Conservation (phyloP, 1,140 invertebrate species). For the Nixonia krombeini region DNA sequence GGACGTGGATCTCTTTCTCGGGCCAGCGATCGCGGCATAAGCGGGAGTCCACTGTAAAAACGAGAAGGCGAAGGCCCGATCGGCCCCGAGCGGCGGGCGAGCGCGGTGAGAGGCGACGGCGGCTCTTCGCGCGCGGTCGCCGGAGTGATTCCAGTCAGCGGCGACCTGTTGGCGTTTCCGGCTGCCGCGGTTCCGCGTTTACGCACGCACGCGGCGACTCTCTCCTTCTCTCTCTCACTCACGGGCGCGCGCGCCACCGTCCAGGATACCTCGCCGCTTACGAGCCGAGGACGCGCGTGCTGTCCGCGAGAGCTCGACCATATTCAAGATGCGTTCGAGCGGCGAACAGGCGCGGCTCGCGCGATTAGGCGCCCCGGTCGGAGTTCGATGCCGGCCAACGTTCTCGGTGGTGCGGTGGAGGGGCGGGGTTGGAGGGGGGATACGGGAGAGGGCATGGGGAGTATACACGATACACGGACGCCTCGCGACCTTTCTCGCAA, state of each 20-base stretch:
- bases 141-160: constrained; percentile 57
- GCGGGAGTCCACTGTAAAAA: too few relatives aligned
- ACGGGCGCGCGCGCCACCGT: constrained; percentile 12
- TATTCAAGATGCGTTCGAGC: too few relatives aligned
- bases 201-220: constrained; percentile 40
- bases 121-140: constrained; percentile 39
- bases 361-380: too few relatives aligned
- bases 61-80: too few relatives aligned
- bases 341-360: too few relatives aligned
- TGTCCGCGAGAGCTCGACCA: too few relatives aligned
- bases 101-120: constrained; percentile 39
- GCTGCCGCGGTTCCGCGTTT: constrained; percentile 63
- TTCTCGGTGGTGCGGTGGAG: constrained; percentile 20
- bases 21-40: too few relatives aligned
- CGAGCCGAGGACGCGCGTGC: constrained; percentile 2
- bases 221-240: constrained; percentile 2
- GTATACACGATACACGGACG: constrained; percentile 1
- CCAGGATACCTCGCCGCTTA: constrained; percentile 10
- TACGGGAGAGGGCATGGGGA: constrained; percentile 12
- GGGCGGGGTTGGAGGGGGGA: constrained; percentile 21
- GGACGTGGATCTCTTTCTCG: too few relatives aligned
- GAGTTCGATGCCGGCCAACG: too few relatives aligned
- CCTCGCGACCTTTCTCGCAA: constrained; percentile 26
- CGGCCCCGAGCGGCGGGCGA: too few relatives aligned
- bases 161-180: constrained; percentile 62